These are phyloP conservation scores for Ichneumoninae sp. DNA, from an alignment of 2,888 invertebrate genomes.

Conservation along the genomic window DNA sequence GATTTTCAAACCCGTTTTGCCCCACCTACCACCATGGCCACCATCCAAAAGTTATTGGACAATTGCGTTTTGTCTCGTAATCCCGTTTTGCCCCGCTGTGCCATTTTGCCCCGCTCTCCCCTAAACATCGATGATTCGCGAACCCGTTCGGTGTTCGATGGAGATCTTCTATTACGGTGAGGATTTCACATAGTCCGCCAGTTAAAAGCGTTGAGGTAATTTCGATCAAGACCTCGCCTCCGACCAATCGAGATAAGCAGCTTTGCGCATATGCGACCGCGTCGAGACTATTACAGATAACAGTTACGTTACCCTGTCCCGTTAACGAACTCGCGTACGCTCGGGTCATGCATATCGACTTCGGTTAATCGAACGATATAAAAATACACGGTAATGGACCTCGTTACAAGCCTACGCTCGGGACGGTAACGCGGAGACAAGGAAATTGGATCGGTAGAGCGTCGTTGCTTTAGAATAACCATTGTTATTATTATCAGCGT, in stretches of 20 bases:
- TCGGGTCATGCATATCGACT: slow-evolving; percentile 13
- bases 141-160: background rate
- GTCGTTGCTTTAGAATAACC: slow-evolving; percentile 24
- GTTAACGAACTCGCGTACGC: background rate
- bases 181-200: slow-evolving; percentile 1
- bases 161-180: background rate
- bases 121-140: background rate
- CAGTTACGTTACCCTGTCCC: slow-evolving; percentile 8
- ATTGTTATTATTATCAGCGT: slow-evolving; percentile 17
- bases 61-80: too few relatives aligned
- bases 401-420: slow-evolving; percentile 2
- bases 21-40: too few relatives aligned
- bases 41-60: too few relatives aligned
- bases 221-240: slow-evolving; percentile 18
- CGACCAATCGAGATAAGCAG: slow-evolving; percentile 26
- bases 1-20: too few relatives aligned
- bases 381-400: slow-evolving; percentile 52
- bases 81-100: too few relatives aligned
- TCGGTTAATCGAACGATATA: slow-evolving; percentile 50
- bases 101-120: too few relatives aligned
- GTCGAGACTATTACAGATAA: slow-evolving; percentile 44
- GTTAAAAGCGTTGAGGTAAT: slow-evolving; percentile 18
- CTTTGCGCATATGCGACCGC: slow-evolving; percentile 19
- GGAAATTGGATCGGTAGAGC: slow-evolving; percentile 29
- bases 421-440: background rate